Percentiles rank a stretch among this genome's conserved stretches.
These are phyloP conservation scores for Stratiolaelaps scimitus DNA, from an alignment of 1,140 invertebrate species.

Conservation along the genomic window DNA sequence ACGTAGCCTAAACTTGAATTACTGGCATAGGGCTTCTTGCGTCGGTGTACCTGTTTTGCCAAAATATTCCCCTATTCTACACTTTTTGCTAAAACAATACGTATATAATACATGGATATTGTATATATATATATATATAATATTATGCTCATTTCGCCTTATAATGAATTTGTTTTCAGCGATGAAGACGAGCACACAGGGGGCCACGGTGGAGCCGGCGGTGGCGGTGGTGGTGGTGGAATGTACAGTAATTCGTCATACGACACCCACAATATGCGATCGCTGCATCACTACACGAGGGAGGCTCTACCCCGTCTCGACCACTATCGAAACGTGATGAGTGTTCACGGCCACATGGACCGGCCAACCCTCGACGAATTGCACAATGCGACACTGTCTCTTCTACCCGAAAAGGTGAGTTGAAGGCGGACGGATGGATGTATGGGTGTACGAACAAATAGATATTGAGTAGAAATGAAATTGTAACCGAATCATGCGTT, in stretches of 20 bases:
- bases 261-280: conserved; percentile 63
- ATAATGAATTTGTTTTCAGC: conserved; percentile 23
- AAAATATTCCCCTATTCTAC: no score
- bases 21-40: no score
- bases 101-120: no score
- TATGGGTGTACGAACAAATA: no score
- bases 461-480: no score
- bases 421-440: neutral
- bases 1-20: no score
- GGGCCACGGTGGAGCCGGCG: neutral
- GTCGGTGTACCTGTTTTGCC: no score
- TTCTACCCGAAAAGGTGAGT: conserved; percentile 37
- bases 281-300: conserved; percentile 70
- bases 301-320: conserved; percentile 79
- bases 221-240: conserved; percentile 14
- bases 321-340: conserved; percentile 86
- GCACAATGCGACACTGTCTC: conserved; percentile 56
- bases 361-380: conserved; percentile 81
- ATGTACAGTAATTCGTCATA: conserved; percentile 41
- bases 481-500: no score
- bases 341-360: conserved; percentile 66
- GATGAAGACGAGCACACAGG: conserved; percentile 31
- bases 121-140: no score
- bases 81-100: no score
- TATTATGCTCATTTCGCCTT: neutral